phyloP scores from a whole-genome alignment of 2,888 invertebrate genomes.

The Zaprionus obscuricornis region DNA sequence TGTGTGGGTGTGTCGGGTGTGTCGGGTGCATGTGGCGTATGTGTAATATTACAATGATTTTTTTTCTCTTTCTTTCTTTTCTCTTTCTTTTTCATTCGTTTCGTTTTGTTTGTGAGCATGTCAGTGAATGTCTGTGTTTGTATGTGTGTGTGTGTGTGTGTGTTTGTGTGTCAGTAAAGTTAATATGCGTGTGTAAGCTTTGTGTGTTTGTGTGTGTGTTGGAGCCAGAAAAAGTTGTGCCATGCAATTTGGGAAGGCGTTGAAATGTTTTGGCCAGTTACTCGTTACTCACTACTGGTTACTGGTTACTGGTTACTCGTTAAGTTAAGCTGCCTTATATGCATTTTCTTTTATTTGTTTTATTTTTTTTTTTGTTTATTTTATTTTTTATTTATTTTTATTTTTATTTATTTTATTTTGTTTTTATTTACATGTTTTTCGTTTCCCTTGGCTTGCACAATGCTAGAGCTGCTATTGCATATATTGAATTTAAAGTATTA shows the following conservation, averaged over 20 bases:
- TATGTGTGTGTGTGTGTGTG: constrained; percentile 1
- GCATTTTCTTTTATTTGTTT: no score
- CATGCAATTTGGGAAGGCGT: constrained; percentile 43
- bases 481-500: no score
- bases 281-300: no score
- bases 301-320: no score
- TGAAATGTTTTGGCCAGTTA: constrained; percentile 33
- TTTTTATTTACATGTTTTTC: no score
- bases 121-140: neutral
- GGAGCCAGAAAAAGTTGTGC: constrained; percentile 43
- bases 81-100: neutral
- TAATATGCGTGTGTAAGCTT: neutral
- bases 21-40: constrained; percentile 39
- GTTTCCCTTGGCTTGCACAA: no score
- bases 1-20: no score
- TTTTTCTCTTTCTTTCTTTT: neutral
- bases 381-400: no score
- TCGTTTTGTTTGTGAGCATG: neutral
- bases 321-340: no score
- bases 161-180: constrained; percentile 9
- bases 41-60: constrained; percentile 35
- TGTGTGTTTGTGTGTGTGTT: constrained; percentile 13
- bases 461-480: no score
- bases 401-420: no score
- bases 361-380: no score